phyloP scores from a whole-genome alignment of 1,140 invertebrate genomes.

The Pachypeltis micranthus region DNA sequence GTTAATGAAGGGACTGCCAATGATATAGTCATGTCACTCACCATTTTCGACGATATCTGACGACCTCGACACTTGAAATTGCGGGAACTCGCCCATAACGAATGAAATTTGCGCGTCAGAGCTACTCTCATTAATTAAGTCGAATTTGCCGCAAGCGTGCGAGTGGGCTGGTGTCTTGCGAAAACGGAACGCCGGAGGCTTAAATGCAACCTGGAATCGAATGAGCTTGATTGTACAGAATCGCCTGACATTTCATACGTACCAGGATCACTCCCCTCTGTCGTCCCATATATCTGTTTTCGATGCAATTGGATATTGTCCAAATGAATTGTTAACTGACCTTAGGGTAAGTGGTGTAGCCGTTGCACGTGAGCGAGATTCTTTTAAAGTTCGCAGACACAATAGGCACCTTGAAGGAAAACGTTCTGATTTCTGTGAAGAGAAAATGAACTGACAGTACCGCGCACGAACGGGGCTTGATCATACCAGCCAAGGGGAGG shows the following conservation, averaged over 20 bases:
- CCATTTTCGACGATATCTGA: background rate
- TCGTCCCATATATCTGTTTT: no score
- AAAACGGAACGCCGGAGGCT: background rate
- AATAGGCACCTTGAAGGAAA: slow-evolving; percentile 14
- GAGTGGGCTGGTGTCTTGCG: background rate
- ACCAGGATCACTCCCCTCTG: no score
- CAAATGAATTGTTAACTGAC: slow-evolving; percentile 2
- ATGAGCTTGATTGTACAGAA: no score
- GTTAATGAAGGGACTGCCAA: no score
- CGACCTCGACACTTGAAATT: background rate
- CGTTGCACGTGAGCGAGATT: slow-evolving; percentile 15
- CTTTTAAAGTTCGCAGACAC: background rate
- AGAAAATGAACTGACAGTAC: slow-evolving; percentile 2
- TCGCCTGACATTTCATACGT: no score
- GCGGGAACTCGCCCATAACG: slow-evolving; percentile 1
- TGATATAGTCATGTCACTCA: no score
- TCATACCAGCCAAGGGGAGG: slow-evolving; percentile 5
- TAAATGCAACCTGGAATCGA: background rate
- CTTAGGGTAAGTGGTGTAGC: slow-evolving; percentile 17
- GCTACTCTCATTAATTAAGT: background rate
- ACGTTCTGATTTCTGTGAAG: background rate
- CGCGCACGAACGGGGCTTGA: background rate
- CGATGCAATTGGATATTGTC: no score
- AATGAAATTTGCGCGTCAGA: background rate
- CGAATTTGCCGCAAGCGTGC: background rate